phyloP scores from a whole-genome alignment of 2,797 vertebrate genomes.

The Ara ararauna region DNA sequence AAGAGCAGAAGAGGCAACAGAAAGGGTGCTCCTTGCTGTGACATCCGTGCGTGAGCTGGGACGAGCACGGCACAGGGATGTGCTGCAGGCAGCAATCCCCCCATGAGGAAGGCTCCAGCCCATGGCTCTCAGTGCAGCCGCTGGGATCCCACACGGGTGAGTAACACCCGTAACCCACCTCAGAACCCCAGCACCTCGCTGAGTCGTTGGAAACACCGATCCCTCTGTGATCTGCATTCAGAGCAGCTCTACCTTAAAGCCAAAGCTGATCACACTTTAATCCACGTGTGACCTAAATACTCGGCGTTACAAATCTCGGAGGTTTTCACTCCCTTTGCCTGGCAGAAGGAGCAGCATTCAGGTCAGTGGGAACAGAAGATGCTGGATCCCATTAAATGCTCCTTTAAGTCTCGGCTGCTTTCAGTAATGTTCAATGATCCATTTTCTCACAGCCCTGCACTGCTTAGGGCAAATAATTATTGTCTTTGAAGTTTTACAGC shows the following conservation, averaged over 20 bases:
- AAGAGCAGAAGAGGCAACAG: background rate
- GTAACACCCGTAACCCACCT: background rate
- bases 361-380: background rate
- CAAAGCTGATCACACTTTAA: background rate
- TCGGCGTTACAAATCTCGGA: background rate
- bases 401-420: background rate
- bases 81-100: background rate
- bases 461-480: background rate
- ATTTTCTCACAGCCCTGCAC: background rate
- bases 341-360: conserved; percentile 4
- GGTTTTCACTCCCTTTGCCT: background rate
- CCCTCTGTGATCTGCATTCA: background rate
- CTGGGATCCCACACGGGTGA: background rate
- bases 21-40: accelerated
- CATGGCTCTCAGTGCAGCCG: background rate
- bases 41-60: accelerated
- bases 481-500: background rate
- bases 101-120: accelerated
- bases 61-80: accelerated
- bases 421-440: background rate
- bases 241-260: background rate
- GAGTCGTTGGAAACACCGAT: background rate
- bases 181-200: background rate
- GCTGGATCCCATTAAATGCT: background rate
- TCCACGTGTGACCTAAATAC: conserved; percentile 37